Base-by-base conservation (phyloP, 2,888 invertebrate genomes). In the Pachliopta kotzebuea region DNA sequence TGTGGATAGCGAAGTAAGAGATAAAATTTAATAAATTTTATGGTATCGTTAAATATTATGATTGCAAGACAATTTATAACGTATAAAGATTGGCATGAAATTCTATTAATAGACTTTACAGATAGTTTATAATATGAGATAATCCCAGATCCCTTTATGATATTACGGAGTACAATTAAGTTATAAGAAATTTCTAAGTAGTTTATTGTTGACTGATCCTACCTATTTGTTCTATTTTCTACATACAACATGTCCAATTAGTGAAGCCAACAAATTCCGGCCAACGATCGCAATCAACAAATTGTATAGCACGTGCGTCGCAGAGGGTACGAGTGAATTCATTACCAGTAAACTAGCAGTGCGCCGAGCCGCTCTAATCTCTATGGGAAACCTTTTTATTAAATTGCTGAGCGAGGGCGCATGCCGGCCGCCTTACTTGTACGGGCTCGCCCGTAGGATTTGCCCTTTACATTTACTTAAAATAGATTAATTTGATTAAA, bases 301-400 rank as follows among this genome's bases (percentile, higher is more conserved):
- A 66, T 69, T 67, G 67, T 69, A 64, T 65, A 63, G 70, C 74
- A 75, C 75, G 75, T 74, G 74, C 72, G 67, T 53, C 52, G 53
- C 18, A 14, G 18, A 31, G 65, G 60, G 60, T 37, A 62, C 37
- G 49, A 52, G 58, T 60, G 58, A 60, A 65, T 71, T 70, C 68
- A 70, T 70, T 72, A 70, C 66, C 67, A 55, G 57, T 62, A 67
- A 61, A 66, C 65, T 62, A 45, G 57, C 57, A 57, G 64, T 50
- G 50, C 59, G 52, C 52, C 62, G 53, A 53, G 59, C 59, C 49
- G 58, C 52, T 63, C 69, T 76, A 77, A 80, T 82, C 80, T 82
- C 74, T 73, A 86, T 82, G 79, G 83, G 88, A 90, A 90, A 89
- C 90, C 90, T 90, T 91, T 91, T 90, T 88, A 91, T 86, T 85